Conservation (phyloP, 2,113 vertebrate genomes). For the Misgurnus mizolepis region DNA sequence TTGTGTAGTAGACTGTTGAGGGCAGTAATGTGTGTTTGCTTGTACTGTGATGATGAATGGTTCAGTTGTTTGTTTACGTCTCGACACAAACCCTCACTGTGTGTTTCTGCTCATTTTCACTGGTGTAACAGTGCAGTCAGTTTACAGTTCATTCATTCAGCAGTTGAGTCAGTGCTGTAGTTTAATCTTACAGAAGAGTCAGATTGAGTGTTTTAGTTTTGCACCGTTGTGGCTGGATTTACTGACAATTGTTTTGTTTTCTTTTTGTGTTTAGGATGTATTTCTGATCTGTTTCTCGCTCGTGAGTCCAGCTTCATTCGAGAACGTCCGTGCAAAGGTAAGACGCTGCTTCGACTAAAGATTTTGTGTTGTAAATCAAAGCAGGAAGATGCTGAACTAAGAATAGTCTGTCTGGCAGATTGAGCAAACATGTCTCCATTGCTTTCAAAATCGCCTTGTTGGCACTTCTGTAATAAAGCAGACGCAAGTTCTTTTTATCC, state of each 20-base stretch:
- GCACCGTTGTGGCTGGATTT: not conserved
- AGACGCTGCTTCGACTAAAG: conserved; percentile 35
- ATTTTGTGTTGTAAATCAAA: not conserved
- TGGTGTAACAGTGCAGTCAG: conserved; percentile 38
- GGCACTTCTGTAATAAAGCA: not conserved
- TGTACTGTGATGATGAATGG: conserved; percentile 64
- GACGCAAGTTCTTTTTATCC: not conserved
- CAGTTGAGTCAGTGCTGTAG: not conserved
- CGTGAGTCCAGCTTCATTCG: conserved; percentile 97
- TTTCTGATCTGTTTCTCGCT: conserved; percentile 99
- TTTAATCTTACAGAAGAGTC: not conserved
- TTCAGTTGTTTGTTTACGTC: conserved; percentile 58
- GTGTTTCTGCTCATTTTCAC: conserved; percentile 37
- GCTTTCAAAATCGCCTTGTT: not conserved
- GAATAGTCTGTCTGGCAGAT: conserved; percentile 39
- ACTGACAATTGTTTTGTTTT: not conserved
- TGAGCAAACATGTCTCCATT: conserved; percentile 23
- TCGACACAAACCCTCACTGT: conserved; percentile 63
- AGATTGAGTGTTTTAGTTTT: not conserved
- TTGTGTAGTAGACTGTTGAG: conserved; percentile 24
- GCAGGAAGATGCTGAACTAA: conserved; percentile 17
- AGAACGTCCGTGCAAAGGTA: conserved; percentile 98
- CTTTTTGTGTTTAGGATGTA: conserved; percentile 82
- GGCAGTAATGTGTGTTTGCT: conserved; percentile 63
- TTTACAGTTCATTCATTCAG: not conserved